phyloP scores from a whole-genome alignment of 2,797 vertebrate species.

The Psittacula derbiana region DNA sequence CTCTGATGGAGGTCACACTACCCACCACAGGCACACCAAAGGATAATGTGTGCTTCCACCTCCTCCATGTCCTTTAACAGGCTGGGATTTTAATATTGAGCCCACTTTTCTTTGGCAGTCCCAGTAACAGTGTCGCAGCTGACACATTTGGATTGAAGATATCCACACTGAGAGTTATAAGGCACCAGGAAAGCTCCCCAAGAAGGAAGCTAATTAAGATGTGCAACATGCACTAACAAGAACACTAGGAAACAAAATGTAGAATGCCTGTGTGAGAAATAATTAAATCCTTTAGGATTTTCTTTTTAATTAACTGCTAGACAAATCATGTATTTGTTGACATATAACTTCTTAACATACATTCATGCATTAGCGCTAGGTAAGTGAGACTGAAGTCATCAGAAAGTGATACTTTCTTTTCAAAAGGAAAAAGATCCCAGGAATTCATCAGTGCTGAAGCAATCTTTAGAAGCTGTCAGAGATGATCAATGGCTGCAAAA shows the following conservation, averaged over 20 bases:
- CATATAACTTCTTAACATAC: neutral
- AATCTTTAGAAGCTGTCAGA: constrained; percentile 19
- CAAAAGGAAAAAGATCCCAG: neutral
- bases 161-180: neutral
- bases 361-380: neutral
- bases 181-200: neutral
- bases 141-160: neutral
- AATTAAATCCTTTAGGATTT: constrained; percentile 16
- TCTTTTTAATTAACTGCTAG: constrained; percentile 35
- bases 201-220: constrained; percentile 3
- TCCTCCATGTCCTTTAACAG: neutral
- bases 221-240: neutral
- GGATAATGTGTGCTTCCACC: neutral
- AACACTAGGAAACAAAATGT: neutral
- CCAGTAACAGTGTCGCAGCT: neutral
- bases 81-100: neutral
- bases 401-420: neutral
- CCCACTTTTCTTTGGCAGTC: neutral
- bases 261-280: neutral
- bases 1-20: neutral
- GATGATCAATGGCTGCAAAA: constrained; percentile 8
- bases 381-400: constrained; percentile 8
- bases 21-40: neutral
- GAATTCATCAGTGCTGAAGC: neutral
- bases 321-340: neutral